Conservation (phyloP, 2,888 invertebrate species). For the Sepiola atlantica region DNA sequence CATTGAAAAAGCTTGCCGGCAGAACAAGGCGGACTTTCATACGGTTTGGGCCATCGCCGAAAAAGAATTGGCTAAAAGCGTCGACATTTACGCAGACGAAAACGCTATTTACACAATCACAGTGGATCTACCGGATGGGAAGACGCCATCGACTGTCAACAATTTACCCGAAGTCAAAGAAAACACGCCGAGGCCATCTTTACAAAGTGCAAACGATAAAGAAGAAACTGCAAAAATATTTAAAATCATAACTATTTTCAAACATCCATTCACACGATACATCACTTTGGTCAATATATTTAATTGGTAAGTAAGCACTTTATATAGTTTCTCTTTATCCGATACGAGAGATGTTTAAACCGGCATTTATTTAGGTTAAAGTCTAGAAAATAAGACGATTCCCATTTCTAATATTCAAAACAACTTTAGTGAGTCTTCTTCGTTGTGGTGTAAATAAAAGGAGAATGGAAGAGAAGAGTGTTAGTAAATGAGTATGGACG, state of each 20-base stretch:
- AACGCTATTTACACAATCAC: neutral
- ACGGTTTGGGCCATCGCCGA: slow-evolving; percentile 46
- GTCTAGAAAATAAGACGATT: too few species aligned
- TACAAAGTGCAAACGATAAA: neutral
- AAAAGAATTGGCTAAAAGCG: neutral
- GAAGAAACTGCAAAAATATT: neutral
- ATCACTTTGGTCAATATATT: neutral
- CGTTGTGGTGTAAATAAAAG: too few species aligned
- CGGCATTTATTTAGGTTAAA: too few species aligned
- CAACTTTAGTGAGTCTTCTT: too few species aligned
- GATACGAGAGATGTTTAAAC: too few species aligned
- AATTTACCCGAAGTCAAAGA: neutral
- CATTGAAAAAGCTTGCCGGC: slow-evolving; percentile 55
- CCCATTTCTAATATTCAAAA: too few species aligned
- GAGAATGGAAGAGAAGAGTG: too few species aligned
- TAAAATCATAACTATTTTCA: neutral
- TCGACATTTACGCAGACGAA: neutral
- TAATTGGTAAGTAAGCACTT: neutral
- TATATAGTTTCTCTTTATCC: neutral
- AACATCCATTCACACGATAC: neutral
- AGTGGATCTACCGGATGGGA: neutral
- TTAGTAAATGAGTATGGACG: too few species aligned
- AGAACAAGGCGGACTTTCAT: slow-evolving; percentile 56
- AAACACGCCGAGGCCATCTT: neutral
- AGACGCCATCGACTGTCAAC: neutral